These are phyloP conservation scores for Gryllus longicercus DNA, from an alignment of 2,888 invertebrate species.

Conservation along the genomic window DNA sequence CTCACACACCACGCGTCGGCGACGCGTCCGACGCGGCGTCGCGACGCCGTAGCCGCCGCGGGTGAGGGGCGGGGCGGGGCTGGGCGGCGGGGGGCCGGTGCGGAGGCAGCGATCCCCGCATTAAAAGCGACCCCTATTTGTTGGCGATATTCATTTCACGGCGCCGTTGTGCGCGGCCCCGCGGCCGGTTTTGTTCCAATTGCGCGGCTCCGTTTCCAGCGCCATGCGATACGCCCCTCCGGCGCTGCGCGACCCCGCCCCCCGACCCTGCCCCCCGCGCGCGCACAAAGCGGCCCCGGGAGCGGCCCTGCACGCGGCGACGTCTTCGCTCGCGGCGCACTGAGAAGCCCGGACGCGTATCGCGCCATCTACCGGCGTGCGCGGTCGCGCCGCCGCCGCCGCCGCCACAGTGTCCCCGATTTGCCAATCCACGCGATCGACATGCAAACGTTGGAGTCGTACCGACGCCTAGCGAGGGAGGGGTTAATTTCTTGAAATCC, in stretches of 20 bases:
- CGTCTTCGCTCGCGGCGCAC: neutral
- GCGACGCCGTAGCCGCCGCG: no score
- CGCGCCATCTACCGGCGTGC: neutral
- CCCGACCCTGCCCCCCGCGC: neutral
- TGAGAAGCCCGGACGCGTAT: neutral
- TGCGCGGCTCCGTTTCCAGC: neutral
- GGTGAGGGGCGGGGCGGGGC: no score
- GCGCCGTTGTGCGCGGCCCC: neutral
- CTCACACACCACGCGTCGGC: no score
- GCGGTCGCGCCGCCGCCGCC: no score
- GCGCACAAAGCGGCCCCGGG: neutral
- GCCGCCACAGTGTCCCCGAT: no score
- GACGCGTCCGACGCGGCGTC: no score
- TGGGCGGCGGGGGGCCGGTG: no score
- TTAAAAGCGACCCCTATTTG: neutral
- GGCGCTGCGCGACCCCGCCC: neutral
- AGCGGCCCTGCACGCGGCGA: no score
- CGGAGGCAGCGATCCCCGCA: neutral
- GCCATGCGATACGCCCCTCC: constrained; percentile 3
- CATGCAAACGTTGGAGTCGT: no score
- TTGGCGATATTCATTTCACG: neutral
- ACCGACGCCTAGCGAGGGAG: no score
- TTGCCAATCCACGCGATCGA: no score
- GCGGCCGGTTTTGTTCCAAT: neutral
- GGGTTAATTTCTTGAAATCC: no score